Evolutionary conservation across 92 coral and sea anemone species (phyloP), one percentile per base, ranked within the genome.

Genomic region (Hydrozoanthus gracilis): DNA sequence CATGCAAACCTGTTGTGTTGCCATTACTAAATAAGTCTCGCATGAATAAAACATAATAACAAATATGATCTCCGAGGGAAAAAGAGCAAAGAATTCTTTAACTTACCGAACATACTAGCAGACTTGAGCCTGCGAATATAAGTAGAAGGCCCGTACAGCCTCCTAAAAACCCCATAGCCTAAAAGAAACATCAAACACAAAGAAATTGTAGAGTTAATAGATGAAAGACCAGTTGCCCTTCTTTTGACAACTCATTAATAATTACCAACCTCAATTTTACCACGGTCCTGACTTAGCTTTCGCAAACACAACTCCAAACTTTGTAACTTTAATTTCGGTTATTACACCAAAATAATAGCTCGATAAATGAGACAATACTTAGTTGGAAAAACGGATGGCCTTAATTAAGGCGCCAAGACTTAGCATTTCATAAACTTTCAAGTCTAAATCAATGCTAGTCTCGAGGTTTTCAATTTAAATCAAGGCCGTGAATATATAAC

Each of bases 151-250:
- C 88, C 88, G 89, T 90, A 69, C 89, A 84, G 98, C 98, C 98
- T 89, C 93, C 95, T 87, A 87, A 83, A 92, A 76, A 93, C 95
- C 98, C 98, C 98, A 94, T 94, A 88, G 92, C 98, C 98, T 92
- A 88, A 76, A 86, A 47, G 66, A 49, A 83, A 84, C 68, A 74
- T 71, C 8, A 39, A 86, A 55, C 18, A 65, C 44, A 87, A 60
- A 39, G 16, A 84, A 76, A 58, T 71, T 69, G 60, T 16, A 49
- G 56, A 15, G 51, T n/a, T 73, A 14, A 76, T 56, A 67, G 86
- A 78, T 83, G 86, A 88, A 87, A 76, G 78, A 82, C 71, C 86
- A 82, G 77, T 64, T 87, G 73, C 80, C 87, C 82, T 69, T 18
- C 72, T 82, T 84, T 82, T 80, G 91, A 90, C 82, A 88, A 67